Conservation (phyloP, 2,797 vertebrate genomes). For the Enteromius trimaculatus region DNA sequence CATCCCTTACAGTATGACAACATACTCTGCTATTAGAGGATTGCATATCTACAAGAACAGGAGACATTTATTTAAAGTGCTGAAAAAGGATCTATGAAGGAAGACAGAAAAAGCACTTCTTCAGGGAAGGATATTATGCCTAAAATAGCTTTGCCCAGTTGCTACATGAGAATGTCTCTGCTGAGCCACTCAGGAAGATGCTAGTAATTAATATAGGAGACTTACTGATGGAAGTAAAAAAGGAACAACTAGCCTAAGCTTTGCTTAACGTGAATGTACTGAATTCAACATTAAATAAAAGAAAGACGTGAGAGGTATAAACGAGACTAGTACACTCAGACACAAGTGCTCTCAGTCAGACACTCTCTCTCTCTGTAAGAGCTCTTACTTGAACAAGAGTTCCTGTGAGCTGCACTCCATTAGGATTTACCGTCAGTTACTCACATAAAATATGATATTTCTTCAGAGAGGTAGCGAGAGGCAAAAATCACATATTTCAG, state of each 20-base stretch:
- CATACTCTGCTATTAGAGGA: neutral
- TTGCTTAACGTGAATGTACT: neutral
- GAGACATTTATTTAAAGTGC: neutral
- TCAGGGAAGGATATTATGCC: neutral
- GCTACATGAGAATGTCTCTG: constrained; percentile 20
- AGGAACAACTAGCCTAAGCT: neutral
- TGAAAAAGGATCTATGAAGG: constrained; percentile 19
- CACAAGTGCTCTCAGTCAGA: constrained; percentile 41
- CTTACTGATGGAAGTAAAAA: constrained; percentile 10
- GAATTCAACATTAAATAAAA: constrained; percentile 1
- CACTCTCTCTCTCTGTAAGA: constrained; percentile 12
- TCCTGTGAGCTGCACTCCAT: constrained; percentile 16
- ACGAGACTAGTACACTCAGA: constrained; percentile 14
- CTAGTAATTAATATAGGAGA: constrained; percentile 11
- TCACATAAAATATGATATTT: neutral
- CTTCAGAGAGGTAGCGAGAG: neutral
- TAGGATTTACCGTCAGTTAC: constrained; percentile 5
- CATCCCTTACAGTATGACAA: neutral
- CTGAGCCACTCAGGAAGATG: constrained; percentile 15
- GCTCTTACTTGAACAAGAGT: constrained; percentile 29
- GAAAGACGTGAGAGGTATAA: constrained; percentile 20
- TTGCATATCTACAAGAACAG: neutral
- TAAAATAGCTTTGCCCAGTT: constrained; percentile 40
- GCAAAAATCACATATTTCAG: neutral
- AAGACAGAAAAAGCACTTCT: constrained; percentile 3